A percentile compares a stretch with the other conserved stretches of the same genome.
phyloP scores from a whole-genome alignment of 2,797 vertebrate genomes.

The Eleutherodactylus coqui region DNA sequence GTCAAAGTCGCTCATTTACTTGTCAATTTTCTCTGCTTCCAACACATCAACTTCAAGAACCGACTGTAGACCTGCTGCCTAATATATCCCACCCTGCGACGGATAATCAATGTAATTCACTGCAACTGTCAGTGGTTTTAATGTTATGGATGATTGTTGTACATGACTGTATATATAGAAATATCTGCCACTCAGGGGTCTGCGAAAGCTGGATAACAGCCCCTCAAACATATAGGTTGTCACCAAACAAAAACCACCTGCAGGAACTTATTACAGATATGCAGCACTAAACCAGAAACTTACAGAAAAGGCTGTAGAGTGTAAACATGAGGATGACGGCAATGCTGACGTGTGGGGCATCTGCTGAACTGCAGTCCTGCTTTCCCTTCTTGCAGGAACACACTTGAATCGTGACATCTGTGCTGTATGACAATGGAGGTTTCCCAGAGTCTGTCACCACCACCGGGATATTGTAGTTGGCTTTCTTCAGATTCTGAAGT shows the following conservation, averaged over 20 bases:
- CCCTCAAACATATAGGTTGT: not conserved
- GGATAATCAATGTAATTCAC: too few relatives aligned
- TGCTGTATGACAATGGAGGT: conserved; percentile 90
- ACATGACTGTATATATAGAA: too few relatives aligned
- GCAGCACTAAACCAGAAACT: conserved; percentile 70
- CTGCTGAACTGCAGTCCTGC: conserved; percentile 90
- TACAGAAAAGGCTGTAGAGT: conserved; percentile 84
- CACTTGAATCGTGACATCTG: conserved; percentile 94
- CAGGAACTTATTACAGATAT: not conserved
- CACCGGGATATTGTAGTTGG: conserved; percentile 95
- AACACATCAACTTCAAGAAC: too few relatives aligned
- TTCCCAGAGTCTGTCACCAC: conserved; percentile 93
- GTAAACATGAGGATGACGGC: conserved; percentile 74
- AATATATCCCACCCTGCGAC: too few relatives aligned
- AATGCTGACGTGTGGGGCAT: conserved; percentile 74
- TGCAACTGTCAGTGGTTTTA: too few relatives aligned
- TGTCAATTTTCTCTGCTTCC: too few relatives aligned
- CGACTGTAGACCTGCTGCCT: too few relatives aligned
- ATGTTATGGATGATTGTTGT: too few relatives aligned
- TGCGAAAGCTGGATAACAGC: too few relatives aligned
- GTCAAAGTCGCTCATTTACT: too few relatives aligned
- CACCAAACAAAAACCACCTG: not conserved
- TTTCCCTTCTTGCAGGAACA: conserved; percentile 96
- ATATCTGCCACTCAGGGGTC: too few relatives aligned
- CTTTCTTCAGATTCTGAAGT: conserved; percentile 91